phyloP scores from a whole-genome alignment of 1,140 invertebrate genomes.

The Artemia franciscana region DNA sequence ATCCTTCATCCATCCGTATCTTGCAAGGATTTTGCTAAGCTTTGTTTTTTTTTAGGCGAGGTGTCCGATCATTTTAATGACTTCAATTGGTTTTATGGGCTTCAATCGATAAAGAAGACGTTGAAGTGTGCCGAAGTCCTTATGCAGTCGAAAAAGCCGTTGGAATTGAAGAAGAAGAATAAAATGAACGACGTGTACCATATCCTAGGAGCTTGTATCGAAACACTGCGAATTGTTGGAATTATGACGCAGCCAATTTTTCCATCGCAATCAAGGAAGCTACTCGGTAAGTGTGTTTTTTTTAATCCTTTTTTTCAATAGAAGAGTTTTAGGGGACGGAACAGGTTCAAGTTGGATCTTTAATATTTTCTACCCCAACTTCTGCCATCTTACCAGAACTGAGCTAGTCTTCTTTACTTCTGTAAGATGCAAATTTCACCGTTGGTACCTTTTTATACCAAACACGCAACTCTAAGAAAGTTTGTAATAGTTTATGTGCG shows the following conservation, averaged over 20 bases:
- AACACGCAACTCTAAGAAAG: too few species aligned
- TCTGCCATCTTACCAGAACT: too few species aligned
- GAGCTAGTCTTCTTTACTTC: too few species aligned
- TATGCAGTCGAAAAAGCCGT: conserved; percentile 61
- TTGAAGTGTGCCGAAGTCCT: conserved; percentile 59
- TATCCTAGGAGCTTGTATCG: conserved; percentile 56
- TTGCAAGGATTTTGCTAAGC: too few species aligned
- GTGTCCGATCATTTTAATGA: conserved; percentile 36
- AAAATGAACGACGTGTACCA: conserved; percentile 32
- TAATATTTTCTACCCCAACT: too few species aligned
- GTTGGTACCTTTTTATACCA: too few species aligned
- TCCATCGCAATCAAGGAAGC: conserved; percentile 35
- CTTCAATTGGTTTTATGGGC: conserved; percentile 58
- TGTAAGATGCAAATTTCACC: too few species aligned
- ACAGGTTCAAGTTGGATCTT: too few species aligned
- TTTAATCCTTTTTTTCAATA: too few species aligned
- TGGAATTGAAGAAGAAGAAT: conserved; percentile 42
- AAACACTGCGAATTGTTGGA: conserved; percentile 47
- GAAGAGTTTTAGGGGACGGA: too few species aligned
- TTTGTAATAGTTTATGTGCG: too few species aligned
- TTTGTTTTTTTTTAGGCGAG: conserved; percentile 1
- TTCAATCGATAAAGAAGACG: conserved; percentile 45
- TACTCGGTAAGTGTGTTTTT: conserved; percentile 21
- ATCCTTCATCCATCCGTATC: too few species aligned
- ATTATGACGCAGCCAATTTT: conserved; percentile 63